A percentile compares a stretch with the other conserved stretches of the same genome.
Conservation (phyloP, 2,888 invertebrate genomes). For the Dysmachus trigonus region DNA sequence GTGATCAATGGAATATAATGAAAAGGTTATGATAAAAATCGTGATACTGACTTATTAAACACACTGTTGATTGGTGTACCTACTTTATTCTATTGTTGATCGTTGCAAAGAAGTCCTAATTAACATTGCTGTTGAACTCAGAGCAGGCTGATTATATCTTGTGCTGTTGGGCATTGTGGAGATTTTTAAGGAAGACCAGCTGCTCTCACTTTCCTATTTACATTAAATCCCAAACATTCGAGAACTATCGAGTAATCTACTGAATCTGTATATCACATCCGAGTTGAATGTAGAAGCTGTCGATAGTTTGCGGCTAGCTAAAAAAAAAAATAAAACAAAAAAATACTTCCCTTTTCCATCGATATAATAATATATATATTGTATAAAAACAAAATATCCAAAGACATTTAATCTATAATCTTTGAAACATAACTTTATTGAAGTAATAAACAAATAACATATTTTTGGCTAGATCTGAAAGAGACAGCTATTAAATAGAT, state of each 20-base stretch:
- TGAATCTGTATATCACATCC: background rate
- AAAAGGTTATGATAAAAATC: background rate
- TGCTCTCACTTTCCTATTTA: background rate
- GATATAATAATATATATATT: background rate
- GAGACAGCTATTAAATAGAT: background rate
- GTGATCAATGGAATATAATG: background rate
- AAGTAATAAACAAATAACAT: constrained; percentile 10
- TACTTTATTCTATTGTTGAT: background rate
- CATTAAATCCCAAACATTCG: background rate
- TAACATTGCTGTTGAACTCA: background rate
- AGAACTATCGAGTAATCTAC: background rate
- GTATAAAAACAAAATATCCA: background rate
- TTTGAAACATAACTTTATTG: constrained; percentile 1
- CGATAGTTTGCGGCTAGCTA: background rate
- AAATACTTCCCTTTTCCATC: background rate
- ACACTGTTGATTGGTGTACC: background rate
- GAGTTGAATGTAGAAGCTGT: background rate
- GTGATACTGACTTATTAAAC: background rate
- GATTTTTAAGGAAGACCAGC: background rate
- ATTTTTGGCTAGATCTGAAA: background rate
- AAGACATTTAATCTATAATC: background rate
- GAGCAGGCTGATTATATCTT: background rate
- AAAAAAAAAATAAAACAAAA: background rate
- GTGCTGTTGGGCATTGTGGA: background rate
- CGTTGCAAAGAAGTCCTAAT: background rate